These are phyloP conservation scores for Brachylomia viminalis DNA, from an alignment of 2,888 invertebrate genomes.

Conservation along the genomic window DNA sequence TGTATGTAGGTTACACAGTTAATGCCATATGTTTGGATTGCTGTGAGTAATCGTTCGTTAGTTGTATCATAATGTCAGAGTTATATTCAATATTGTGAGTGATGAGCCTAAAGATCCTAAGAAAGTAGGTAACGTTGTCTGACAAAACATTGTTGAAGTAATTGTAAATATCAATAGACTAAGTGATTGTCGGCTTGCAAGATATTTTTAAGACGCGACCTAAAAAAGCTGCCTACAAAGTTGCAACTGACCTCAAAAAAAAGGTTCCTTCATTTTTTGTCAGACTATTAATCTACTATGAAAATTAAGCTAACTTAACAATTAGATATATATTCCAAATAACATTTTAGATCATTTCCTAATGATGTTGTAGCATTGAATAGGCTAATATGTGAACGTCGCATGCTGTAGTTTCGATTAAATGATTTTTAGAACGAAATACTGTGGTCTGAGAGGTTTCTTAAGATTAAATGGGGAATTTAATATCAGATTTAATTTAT, in stretches of 20 bases:
- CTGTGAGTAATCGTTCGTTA: slow-evolving; percentile 50
- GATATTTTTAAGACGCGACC: background rate
- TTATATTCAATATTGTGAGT: slow-evolving; percentile 31
- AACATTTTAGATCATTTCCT: background rate
- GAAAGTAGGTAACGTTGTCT: slow-evolving; percentile 11
- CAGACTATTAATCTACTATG: background rate
- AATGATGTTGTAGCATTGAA: slow-evolving; percentile 5
- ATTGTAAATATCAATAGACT: background rate
- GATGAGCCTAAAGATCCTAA: slow-evolving; percentile 4
- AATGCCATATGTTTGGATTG: slow-evolving; percentile 52
- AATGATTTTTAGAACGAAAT: slow-evolving; percentile 27
- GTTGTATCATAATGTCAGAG: slow-evolving; percentile 52
- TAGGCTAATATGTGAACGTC: background rate
- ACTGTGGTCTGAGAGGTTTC: slow-evolving; percentile 24
- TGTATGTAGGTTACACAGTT: slow-evolving; percentile 58
- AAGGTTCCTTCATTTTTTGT: background rate
- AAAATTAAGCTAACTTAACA: too few species aligned
- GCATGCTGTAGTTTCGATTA: background rate
- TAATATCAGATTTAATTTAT: slow-evolving; percentile 53
- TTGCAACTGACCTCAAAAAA: background rate
- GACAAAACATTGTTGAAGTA: slow-evolving; percentile 13
- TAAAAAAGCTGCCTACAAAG: background rate
- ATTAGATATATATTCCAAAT: background rate
- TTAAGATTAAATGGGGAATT: slow-evolving; percentile 41
- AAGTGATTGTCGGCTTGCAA: background rate